These are phyloP conservation scores for Desmophyllum pertusum DNA, from an alignment of 92 coral and sea anemone species.

Conservation along the genomic window DNA sequence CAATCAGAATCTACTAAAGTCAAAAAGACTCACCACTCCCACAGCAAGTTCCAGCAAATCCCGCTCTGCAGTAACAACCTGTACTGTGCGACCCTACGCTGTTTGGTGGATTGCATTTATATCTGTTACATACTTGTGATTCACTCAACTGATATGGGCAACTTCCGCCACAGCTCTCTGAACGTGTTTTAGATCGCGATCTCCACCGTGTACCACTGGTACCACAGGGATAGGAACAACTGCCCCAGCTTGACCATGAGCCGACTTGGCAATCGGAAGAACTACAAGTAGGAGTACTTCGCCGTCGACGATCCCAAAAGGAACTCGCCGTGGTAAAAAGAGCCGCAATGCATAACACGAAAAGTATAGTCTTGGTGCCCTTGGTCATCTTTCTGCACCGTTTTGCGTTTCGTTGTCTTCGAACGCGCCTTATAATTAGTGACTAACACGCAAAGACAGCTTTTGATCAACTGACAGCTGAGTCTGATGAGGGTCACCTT, in stretches of 20 bases:
- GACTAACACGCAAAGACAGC: neutral
- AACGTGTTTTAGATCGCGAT: constrained; percentile 19
- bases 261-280: constrained; percentile 62
- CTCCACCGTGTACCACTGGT: constrained; percentile 54
- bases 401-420: neutral
- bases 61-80: constrained; percentile 56
- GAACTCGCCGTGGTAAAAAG: neutral
- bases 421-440: no score
- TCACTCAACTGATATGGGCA: constrained; percentile 51
- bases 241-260: constrained; percentile 55
- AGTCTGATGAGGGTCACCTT: no score
- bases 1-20: no score
- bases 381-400: neutral
- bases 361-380: neutral
- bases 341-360: neutral
- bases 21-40: neutral
- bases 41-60: constrained; percentile 35
- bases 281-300: constrained; percentile 66
- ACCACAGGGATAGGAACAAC: constrained; percentile 68
- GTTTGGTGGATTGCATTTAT: constrained; percentile 49
- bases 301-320: constrained; percentile 9
- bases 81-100: neutral
- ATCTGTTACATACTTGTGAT: constrained; percentile 46
- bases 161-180: constrained; percentile 7
- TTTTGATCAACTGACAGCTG: no score